Evolutionary conservation across 1,140 invertebrate species (phyloP).

Genomic region (Campoletis sonorensis): DNA sequence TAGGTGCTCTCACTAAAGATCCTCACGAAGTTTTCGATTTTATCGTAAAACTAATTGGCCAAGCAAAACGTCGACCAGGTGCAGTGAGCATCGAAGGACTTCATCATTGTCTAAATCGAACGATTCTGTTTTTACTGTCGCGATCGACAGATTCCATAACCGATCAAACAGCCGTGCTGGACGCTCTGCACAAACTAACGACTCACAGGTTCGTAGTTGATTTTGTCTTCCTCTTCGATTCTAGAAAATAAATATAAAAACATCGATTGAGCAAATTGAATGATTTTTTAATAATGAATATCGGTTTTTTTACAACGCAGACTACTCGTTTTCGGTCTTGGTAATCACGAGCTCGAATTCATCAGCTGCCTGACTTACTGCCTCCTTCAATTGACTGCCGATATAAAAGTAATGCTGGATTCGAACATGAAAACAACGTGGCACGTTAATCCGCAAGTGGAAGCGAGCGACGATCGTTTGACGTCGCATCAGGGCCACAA

Average conservation of each 20-base stretch:
- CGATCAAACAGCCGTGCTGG: slow-evolving; percentile 94
- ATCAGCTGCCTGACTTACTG: slow-evolving; percentile 97
- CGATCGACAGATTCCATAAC: slow-evolving; percentile 91
- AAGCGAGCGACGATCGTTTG: slow-evolving; percentile 85
- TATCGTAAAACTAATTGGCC: slow-evolving; percentile 92
- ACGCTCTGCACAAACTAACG: slow-evolving; percentile 95
- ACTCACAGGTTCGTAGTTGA: slow-evolving; percentile 79
- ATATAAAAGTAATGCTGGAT: slow-evolving; percentile 91
- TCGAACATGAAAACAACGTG: slow-evolving; percentile 89
- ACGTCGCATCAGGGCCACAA: slow-evolving; percentile 90
- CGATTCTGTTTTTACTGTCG: slow-evolving; percentile 94
- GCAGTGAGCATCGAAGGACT: slow-evolving; percentile 88
- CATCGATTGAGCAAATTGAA: background rate
- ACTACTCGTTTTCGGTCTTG: slow-evolving; percentile 92
- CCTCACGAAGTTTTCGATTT: slow-evolving; percentile 97
- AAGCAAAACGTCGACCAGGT: slow-evolving; percentile 88
- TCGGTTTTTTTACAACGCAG: slow-evolving; percentile 69
- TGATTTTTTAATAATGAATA: slow-evolving; percentile 17
- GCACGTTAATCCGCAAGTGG: slow-evolving; percentile 89
- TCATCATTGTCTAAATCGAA: slow-evolving; percentile 95
- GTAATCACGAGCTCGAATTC: slow-evolving; percentile 96
- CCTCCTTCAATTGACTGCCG: slow-evolving; percentile 93
- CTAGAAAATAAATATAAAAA: slow-evolving; percentile 16
- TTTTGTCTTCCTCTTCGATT: slow-evolving; percentile 9
- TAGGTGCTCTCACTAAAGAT: slow-evolving; percentile 87